Evolutionary conservation across 2,797 vertebrate species (phyloP), one percentile per base, ranked within the genome.

Genomic region (Bradypodion ventrale): DNA sequence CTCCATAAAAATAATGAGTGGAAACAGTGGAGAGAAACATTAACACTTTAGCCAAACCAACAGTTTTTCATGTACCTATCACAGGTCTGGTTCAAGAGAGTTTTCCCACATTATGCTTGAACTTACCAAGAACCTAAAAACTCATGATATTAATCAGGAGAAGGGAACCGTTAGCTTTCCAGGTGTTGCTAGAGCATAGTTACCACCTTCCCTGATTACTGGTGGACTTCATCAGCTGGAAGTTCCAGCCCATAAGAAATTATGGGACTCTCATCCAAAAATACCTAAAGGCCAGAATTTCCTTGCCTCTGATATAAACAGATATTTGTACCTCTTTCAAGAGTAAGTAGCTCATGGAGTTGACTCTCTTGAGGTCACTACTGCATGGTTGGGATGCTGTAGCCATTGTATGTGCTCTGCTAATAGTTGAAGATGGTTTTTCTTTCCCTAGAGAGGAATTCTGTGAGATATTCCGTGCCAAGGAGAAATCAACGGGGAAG

Each of bases 381-480:
- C 49, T 83, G 46, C 35, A 44, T 4, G 23, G 13, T 19, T 70
- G 32, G 42, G 7, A 35, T 77, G 32, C 32, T 62, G 12, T 65
- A 49, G 40, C 63, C 5, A 73, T 37, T 75, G 73, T 19, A 68
- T 63, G 13, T 4, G 56, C 10, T 35, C 5, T 23, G 1, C 59
- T 72, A 52, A 72, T 49, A 46, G 29, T 15, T 62, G 25, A 70
- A 72, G 60, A 21, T 5, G 82, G 27, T 73, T 86, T 15, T 73
- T 83, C 25, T 68, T 88, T 93, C 7, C 29, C 66, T 94, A 99
- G 98, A 94, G 98, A 99, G 94, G 98, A 99, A 94, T 99, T 99
- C 96, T 99, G 98, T 73, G 98, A 99, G 95, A 98, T 99, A 91
- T 99, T 98, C 95, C 97, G 98, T 85, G 98, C 98, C 89, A 99